phyloP scores from a whole-genome alignment of 2,888 invertebrate species.

The Mamestra brassicae region DNA sequence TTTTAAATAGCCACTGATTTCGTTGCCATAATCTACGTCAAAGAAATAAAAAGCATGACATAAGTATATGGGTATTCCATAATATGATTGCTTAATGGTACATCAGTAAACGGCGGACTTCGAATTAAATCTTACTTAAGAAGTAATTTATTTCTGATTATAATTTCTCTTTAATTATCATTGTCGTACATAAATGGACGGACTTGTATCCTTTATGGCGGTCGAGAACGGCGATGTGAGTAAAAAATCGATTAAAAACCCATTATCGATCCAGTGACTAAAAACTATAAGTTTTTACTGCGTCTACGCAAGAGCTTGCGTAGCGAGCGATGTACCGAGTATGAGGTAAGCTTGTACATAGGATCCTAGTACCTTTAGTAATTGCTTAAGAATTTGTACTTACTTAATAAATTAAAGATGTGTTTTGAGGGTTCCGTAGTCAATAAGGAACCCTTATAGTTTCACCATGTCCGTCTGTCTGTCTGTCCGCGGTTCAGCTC shows the following conservation, averaged over 20 bases:
- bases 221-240: slow-evolving; percentile 45
- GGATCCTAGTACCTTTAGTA: slow-evolving; percentile 16
- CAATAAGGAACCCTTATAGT: no score
- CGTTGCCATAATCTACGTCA: not conserved
- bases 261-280: slow-evolving; percentile 71
- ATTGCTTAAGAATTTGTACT: slow-evolving; percentile 35
- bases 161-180: slow-evolving; percentile 66
- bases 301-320: slow-evolving; percentile 59
- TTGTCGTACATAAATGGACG: slow-evolving; percentile 50
- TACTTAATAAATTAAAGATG: not conserved
- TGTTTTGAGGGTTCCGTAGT: no score
- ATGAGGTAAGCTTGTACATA: slow-evolving; percentile 51
- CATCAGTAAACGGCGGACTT: slow-evolving; percentile 41
- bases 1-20: not conserved
- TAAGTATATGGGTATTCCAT: slow-evolving; percentile 26
- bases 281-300: slow-evolving; percentile 67
- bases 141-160: slow-evolving; percentile 63
- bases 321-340: slow-evolving; percentile 20
- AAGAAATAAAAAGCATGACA: slow-evolving; percentile 4
- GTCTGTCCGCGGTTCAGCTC: no score
- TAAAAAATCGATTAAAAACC: slow-evolving; percentile 75
- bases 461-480: no score
- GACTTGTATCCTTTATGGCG: slow-evolving; percentile 50
- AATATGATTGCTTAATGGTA: slow-evolving; percentile 35
- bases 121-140: slow-evolving; percentile 62